Evolutionary conservation across 2,888 invertebrate genomes (phyloP), one percentile per base, ranked within the genome.

Genomic region (Cryptus viduatorius): DNA sequence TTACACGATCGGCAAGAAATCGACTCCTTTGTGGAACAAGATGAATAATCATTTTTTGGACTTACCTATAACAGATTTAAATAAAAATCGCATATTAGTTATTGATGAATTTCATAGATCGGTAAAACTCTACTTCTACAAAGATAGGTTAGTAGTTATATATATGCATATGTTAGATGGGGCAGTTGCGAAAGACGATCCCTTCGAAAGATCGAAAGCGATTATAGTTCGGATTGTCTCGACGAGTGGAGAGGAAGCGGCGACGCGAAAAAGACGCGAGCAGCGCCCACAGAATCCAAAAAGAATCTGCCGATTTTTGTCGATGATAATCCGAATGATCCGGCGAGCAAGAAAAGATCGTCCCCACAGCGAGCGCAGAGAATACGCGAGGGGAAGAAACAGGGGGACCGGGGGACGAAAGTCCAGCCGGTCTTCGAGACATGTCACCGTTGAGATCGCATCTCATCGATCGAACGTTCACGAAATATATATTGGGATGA

Each of bases 141-240:
- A 67, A 73, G 44, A 50, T 59, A 68, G 61, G 67, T 73, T 8
- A 82, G 72, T 61, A 59, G 69, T 81, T 81, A 59, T 44, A 44
- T 37, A 53, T 53, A 61, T 37, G 37, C 50, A 44, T 69, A 42
- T n/a, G 48, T 24, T 14, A 37, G 7, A 64, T 19, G 42, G 67
- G 68, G 44, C 42, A 73, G 72, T 85, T 73, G 82, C 80, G 84
- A 86, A 87, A 86, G 82, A 84, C 84, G 85, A 89, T 90, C 86
- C 86, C 86, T 83, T 84, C 86, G 86, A 82, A 65, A 88, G 88
- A 90, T 90, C 87, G 82, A 77, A 83, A 69, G 85, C 79, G 85
- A 88, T 87, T 84, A 85, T 73, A 79, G 78, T 75, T 31, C 68
- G 64, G 84, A 83, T 84, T 79, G 82, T 12, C 81, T 59, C n/a